Evolutionary conservation across 2,888 invertebrate species (phyloP).

Genomic region (Drosophila phalerata): DNA sequence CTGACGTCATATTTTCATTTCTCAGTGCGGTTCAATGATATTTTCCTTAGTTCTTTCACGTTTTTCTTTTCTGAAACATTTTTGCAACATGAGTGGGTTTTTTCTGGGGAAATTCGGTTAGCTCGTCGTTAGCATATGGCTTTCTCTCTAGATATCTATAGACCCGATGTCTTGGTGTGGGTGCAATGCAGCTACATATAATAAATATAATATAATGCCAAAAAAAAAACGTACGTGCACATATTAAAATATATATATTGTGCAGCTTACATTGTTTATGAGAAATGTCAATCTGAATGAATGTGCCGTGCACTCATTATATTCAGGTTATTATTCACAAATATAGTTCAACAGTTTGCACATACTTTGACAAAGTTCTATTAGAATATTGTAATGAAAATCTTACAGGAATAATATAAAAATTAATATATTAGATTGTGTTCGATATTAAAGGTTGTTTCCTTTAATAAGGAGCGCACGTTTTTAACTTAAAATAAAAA

Average conservation of each 20-base stretch:
- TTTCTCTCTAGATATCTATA: constrained; percentile 15
- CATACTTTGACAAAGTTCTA: not conserved
- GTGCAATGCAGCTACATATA: constrained; percentile 28
- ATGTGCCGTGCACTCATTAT: constrained; percentile 22
- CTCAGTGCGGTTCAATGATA: constrained; percentile 64
- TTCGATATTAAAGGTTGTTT: too few relatives aligned
- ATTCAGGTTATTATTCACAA: constrained; percentile 22
- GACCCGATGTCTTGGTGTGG: constrained; percentile 22
- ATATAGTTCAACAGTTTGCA: constrained; percentile 5
- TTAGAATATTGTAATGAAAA: not conserved
- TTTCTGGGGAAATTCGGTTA: constrained; percentile 74
- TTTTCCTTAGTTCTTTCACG: constrained; percentile 59
- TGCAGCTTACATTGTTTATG: constrained; percentile 46
- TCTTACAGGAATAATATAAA: not conserved
- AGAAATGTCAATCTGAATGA: constrained; percentile 36
- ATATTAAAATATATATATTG: constrained; percentile 23
- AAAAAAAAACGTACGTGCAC: constrained; percentile 13
- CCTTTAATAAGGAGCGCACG: too few relatives aligned
- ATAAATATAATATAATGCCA: constrained; percentile 5
- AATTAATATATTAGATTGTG: not conserved
- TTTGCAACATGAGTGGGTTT: constrained; percentile 78
- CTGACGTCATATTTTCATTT: constrained; percentile 78
- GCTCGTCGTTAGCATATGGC: constrained; percentile 53
- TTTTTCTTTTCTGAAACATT: constrained; percentile 51
- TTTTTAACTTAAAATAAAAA: too few relatives aligned